A percentile compares a stretch with the other conserved stretches of the same genome.
Evolutionary conservation across 2,113 vertebrate genomes (phyloP).

Genomic region (Xyliphius kryptos): DNA sequence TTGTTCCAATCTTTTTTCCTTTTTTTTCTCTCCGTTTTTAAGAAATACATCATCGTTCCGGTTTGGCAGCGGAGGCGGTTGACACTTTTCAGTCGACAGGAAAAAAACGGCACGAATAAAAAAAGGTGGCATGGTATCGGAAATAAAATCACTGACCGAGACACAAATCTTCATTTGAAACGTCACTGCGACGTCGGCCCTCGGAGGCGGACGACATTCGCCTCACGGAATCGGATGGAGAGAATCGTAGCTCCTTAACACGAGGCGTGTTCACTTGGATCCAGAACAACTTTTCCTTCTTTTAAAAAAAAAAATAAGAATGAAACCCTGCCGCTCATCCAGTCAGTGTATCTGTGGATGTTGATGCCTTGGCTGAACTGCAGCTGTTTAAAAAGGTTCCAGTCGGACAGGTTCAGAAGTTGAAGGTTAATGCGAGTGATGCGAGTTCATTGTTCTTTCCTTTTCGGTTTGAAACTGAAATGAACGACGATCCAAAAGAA

Average conservation of each 20-base stretch:
- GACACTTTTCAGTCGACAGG: constrained; percentile 4
- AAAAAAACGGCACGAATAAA: constrained; percentile 20
- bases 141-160: too few relatives aligned
- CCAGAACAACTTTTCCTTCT: background rate
- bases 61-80: constrained; percentile 32
- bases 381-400: constrained; percentile 1
- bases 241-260: too few relatives aligned
- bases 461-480: background rate
- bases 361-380: constrained; percentile 18
- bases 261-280: too few relatives aligned
- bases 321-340: constrained; percentile 6
- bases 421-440: constrained; percentile 7
- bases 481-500: background rate
- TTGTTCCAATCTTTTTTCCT: constrained; percentile 46
- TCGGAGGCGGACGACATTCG: too few relatives aligned
- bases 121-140: constrained; percentile 20
- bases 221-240: too few relatives aligned
- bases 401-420: background rate
- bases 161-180: background rate
- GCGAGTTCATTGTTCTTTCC: background rate
- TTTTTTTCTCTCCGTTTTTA: constrained; percentile 9
- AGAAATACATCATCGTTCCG: constrained; percentile 20
- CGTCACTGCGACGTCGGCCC: too few relatives aligned
- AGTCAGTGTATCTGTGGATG: background rate
- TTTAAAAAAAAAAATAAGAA: constrained; percentile 1